A percentile compares a stretch with the other conserved stretches of the same genome.
Conservation (phyloP, 2,113 vertebrate species). For the Gymnocephalus cernua region DNA sequence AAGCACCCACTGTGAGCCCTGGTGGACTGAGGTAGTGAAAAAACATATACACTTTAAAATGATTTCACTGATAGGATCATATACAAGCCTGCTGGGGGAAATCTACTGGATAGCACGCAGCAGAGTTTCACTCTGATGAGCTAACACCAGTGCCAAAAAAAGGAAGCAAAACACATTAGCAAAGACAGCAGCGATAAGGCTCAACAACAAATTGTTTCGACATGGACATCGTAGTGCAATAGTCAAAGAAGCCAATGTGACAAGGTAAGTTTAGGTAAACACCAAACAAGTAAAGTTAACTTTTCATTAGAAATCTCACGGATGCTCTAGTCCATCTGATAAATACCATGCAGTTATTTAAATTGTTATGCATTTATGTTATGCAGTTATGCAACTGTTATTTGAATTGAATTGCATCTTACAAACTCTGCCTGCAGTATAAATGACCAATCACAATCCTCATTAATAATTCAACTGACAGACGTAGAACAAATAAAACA, state of each 20-base stretch:
- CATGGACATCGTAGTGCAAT: not conserved
- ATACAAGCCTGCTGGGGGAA: conserved; percentile 23
- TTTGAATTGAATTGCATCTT: too few species aligned
- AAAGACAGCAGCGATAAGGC: not conserved
- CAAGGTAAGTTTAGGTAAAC: not conserved
- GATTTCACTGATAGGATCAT: conserved; percentile 44
- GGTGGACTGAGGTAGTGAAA: conserved; percentile 47
- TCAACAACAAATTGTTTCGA: not conserved
- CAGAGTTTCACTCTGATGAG: conserved; percentile 1
- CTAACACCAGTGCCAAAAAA: not conserved
- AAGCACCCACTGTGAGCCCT: conserved; percentile 73
- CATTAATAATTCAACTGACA: not conserved
- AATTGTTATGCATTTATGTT: not conserved
- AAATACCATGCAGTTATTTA: not conserved
- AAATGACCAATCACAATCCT: not conserved
- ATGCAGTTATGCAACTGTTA: too few species aligned
- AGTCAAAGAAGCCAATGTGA: not conserved
- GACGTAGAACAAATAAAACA: not conserved
- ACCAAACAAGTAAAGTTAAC: not conserved
- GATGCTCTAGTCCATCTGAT: not conserved
- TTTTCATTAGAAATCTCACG: not conserved
- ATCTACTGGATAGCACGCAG: conserved; percentile 24
- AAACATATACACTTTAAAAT: conserved; percentile 44
- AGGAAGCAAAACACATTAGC: not conserved
- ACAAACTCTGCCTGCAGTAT: too few species aligned